Evolutionary conservation across 2,113 vertebrate genomes (phyloP).

Genomic region (Apodemus sylvaticus): DNA sequence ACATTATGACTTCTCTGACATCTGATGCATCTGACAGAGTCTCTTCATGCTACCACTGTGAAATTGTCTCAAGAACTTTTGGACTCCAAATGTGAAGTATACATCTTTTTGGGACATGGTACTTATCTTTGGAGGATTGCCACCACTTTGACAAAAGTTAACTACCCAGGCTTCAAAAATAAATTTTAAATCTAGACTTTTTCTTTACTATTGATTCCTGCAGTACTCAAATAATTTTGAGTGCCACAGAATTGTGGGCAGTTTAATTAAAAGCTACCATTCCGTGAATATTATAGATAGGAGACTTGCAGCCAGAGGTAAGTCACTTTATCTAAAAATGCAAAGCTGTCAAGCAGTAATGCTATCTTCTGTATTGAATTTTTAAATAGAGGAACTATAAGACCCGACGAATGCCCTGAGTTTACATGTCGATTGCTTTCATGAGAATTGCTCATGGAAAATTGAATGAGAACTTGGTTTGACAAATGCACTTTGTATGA

Average conservation of each 20-base stretch:
- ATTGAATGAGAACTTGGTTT: slow-evolving; percentile 47
- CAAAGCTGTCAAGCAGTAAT: slow-evolving; percentile 21
- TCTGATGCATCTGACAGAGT: neutral
- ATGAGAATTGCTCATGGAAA: slow-evolving; percentile 13
- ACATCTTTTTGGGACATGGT: neutral
- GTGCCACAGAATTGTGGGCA: slow-evolving; percentile 24
- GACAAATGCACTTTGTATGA: neutral
- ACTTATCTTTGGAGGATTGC: neutral
- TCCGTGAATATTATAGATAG: slow-evolving; percentile 53
- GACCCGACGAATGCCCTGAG: neutral
- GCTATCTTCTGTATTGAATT: slow-evolving; percentile 40
- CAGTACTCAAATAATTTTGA: slow-evolving; percentile 51
- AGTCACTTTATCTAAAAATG: slow-evolving; percentile 28
- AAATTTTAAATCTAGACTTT: slow-evolving; percentile 47
- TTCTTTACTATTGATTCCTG: slow-evolving; percentile 11
- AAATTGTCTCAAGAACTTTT: neutral
- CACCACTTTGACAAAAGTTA: neutral
- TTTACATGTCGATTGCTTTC: neutral
- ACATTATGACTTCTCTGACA: neutral
- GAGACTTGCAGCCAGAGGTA: neutral
- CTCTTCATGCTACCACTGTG: neutral
- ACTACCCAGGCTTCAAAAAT: slow-evolving; percentile 56
- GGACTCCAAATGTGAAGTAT: neutral
- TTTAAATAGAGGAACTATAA: slow-evolving; percentile 44
- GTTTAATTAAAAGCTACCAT: slow-evolving; percentile 67